Base-by-base conservation (phyloP, 2,113 vertebrate species). In the Entomyzon cyanotis region DNA sequence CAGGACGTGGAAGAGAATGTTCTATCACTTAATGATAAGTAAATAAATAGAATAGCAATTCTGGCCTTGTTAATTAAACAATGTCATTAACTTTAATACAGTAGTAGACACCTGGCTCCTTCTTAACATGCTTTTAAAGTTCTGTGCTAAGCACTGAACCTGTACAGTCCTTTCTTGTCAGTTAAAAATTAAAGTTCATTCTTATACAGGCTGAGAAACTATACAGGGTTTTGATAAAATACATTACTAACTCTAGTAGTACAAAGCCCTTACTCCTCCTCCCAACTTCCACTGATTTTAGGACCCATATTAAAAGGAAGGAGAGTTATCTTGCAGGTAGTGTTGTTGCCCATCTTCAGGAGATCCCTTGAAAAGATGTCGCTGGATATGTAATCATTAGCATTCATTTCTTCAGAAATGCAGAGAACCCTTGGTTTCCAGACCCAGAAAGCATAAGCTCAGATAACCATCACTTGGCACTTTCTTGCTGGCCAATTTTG, bases 11-110 rank as follows among this genome's bases (percentile, higher is more conserved):
- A 88, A 92, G 30, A 89, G 64, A 84, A 89, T 90, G 70, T 86
- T 93, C 8, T 60, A 58, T 86, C 70, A 41, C 59, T 86, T 95
- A 87, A 85, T 52, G 50, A 55, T 60, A 88, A 96, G 49, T 49
- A 84, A 95, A 91, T 90, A 96, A 92, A 84, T 23, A 80, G 64
- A 95, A 59, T 24, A 84, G 73, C 50, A 88, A 77, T 74, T 88
- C 60, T 88, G 79, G 75, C 37, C 44, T 49, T 44, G 53, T 74
- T 89, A 88, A 90, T 67, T 86, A 21, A 62, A 77, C 47, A 77
- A 12, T 11, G 17, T 53, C 2, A 6, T 90, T 81, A 63, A 77
- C 64, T 78, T 80, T 37, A 81, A 5, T 44, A 47, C 6, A 60
- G 24, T 22, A 68, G 49, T 63, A 91, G 37, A 52, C 68, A 88